Conservation (phyloP, 2,797 vertebrate genomes). For the Channa striata region DNA sequence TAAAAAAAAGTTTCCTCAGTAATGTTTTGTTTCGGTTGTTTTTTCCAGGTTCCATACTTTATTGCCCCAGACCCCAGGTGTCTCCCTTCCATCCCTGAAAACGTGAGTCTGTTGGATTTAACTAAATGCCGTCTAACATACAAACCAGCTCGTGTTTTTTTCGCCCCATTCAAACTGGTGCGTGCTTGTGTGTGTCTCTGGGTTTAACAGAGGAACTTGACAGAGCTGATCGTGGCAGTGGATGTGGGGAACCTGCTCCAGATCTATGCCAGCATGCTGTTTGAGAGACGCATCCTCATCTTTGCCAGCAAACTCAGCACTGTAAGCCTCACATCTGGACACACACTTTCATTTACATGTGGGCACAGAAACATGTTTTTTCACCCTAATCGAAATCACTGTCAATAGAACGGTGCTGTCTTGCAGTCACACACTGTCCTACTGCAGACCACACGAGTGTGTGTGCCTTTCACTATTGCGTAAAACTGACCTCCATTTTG, state of each 20-base stretch:
- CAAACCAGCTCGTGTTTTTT: background rate
- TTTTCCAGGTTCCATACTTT: constrained; percentile 87
- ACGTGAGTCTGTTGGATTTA: constrained; percentile 80
- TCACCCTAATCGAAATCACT: background rate
- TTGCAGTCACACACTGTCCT: background rate
- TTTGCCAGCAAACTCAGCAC: constrained; percentile 92
- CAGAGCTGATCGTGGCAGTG: constrained; percentile 91
- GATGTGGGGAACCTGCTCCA: constrained; percentile 89
- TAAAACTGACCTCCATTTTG: constrained; percentile 30
- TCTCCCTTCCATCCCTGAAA: constrained; percentile 93
- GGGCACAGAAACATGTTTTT: background rate
- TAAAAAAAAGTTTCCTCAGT: background rate
- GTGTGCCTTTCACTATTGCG: background rate
- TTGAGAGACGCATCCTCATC: constrained; percentile 91
- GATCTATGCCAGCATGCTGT: constrained; percentile 91
- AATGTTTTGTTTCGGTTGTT: constrained; percentile 1
- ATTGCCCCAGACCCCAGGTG: constrained; percentile 87
- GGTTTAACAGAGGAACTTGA: constrained; percentile 89
- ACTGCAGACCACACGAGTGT: constrained; percentile 1
- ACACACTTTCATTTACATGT: background rate
- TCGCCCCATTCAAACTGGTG: background rate
- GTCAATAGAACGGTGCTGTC: background rate
- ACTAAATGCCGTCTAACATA: background rate
- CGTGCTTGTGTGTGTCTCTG: constrained; percentile 37
- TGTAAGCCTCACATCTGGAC: constrained; percentile 80